These are phyloP conservation scores for Psittacula cyanocephala DNA, from an alignment of 2,113 vertebrate genomes.

Conservation along the genomic window DNA sequence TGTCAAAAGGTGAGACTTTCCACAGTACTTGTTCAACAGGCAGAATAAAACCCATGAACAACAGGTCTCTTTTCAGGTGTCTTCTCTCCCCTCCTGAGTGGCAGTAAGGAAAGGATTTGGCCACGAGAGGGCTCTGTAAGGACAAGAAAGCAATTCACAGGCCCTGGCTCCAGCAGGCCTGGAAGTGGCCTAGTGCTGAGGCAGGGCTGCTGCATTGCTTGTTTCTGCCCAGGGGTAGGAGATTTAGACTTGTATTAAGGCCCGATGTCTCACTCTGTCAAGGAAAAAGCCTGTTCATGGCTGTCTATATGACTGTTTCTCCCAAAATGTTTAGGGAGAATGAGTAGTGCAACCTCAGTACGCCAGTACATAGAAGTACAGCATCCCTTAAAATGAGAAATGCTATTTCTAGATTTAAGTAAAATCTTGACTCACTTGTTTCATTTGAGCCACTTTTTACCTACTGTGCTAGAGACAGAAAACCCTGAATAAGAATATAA, in stretches of 20 bases:
- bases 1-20: not conserved
- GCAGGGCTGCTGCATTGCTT: not conserved
- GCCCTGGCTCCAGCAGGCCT: not conserved
- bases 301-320: not conserved
- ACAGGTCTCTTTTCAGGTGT: too few species aligned
- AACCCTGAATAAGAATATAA: not conserved
- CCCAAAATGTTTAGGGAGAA: not conserved
- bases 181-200: accelerated
- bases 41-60: not conserved
- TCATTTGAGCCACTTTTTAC: not conserved
- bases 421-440: not conserved
- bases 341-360: not conserved
- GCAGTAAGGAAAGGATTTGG: not conserved
- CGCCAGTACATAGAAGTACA: not conserved
- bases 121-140: conserved; percentile 28
- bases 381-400: not conserved
- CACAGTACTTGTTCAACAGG: not conserved
- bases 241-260: too few species aligned
- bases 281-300: not conserved
- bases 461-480: not conserved
- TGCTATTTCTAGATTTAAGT: not conserved
- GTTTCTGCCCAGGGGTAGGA: not conserved
- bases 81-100: not conserved
- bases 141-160: not conserved
- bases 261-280: accelerated